These are phyloP conservation scores for Siniperca obscura DNA, from an alignment of 2,797 vertebrate species.

Conservation along the genomic window DNA sequence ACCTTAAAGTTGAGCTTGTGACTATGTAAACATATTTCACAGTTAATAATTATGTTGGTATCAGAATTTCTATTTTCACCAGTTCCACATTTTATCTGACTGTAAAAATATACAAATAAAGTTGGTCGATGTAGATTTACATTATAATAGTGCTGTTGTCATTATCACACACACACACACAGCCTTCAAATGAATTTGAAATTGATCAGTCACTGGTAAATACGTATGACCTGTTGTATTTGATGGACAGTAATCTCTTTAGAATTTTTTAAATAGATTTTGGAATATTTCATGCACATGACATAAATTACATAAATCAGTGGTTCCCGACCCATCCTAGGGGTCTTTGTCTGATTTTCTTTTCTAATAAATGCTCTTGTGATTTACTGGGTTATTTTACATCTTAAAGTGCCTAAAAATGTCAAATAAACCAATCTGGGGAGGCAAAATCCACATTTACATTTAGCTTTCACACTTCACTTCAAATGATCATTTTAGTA, in stretches of 20 bases:
- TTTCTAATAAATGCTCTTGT: not conserved
- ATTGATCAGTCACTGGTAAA: too few relatives aligned
- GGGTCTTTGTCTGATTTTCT: not conserved
- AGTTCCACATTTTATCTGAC: slow-evolving; percentile 67
- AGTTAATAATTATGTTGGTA: slow-evolving; percentile 59
- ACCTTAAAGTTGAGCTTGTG: slow-evolving; percentile 55
- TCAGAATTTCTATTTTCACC: slow-evolving; percentile 75
- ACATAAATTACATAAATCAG: too few relatives aligned
- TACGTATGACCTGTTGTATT: not conserved
- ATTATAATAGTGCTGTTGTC: slow-evolving; percentile 10
- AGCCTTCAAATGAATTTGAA: not conserved
- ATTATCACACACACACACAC: not conserved
- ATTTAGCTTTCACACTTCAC: not conserved
- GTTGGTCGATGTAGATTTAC: slow-evolving; percentile 64
- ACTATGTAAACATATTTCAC: slow-evolving; percentile 65
- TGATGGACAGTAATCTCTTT: too few relatives aligned
- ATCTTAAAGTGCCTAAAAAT: not conserved
- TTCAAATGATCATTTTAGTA: not conserved
- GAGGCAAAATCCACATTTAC: not conserved
- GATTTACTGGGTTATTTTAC: not conserved
- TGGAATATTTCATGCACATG: not conserved
- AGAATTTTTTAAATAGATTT: too few relatives aligned
- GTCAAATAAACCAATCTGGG: not conserved
- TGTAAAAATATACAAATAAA: slow-evolving; percentile 75
- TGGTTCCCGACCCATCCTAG: too few relatives aligned